Percentiles rank a stretch among this genome's conserved stretches.
Evolutionary conservation across 2,888 invertebrate species (phyloP).

Genomic region (Chironomus tentans): DNA sequence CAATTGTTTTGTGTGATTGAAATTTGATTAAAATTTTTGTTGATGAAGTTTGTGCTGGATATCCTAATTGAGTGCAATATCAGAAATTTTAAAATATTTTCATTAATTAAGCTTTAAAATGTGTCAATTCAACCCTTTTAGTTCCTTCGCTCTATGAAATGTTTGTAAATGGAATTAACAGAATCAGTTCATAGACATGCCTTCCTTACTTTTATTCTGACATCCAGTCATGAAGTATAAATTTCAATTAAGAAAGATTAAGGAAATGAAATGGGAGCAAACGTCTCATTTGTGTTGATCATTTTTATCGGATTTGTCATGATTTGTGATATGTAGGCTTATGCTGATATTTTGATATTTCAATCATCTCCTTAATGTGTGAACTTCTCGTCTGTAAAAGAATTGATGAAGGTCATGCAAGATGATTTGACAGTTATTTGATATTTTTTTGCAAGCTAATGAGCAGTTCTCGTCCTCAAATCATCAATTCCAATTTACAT

Average conservation of each 20-base stretch:
- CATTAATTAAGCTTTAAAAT: neutral
- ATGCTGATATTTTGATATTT: neutral
- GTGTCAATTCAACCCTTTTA: neutral
- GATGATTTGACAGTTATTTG: neutral
- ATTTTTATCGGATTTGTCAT: slow-evolving; percentile 1
- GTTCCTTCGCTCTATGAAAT: neutral
- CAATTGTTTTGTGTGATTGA: neutral
- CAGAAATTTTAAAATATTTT: neutral
- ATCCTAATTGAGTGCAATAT: no score
- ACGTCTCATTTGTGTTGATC: neutral
- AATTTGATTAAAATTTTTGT: no score
- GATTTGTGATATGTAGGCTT: neutral
- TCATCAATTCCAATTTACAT: neutral
- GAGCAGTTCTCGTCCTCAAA: neutral
- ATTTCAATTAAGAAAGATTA: slow-evolving; percentile 6
- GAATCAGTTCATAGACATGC: no score
- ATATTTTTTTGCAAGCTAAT: neutral
- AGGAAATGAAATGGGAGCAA: neutral
- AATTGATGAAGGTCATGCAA: neutral
- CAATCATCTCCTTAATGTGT: neutral
- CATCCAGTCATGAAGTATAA: neutral
- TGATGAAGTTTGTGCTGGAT: no score
- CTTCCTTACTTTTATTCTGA: no score
- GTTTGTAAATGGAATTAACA: neutral
- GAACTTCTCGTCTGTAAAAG: neutral